Percentiles rank a stretch among this genome's conserved stretches.
Evolutionary conservation across 2,113 vertebrate species (phyloP).

Genomic region (Alligator sinensis): DNA sequence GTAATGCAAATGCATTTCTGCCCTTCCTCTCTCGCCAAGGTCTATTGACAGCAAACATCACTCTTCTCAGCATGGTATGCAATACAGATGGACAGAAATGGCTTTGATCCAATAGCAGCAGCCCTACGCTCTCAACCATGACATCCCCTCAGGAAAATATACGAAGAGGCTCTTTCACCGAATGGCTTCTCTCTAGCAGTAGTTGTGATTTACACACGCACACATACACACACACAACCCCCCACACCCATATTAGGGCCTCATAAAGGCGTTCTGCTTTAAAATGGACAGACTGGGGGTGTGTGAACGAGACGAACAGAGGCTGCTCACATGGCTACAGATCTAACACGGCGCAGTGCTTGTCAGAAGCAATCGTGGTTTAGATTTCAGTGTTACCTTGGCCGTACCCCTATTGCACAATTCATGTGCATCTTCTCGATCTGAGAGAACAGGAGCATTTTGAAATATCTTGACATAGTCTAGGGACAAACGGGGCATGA

Average conservation of each 20-base stretch:
- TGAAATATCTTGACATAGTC: neutral
- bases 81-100: neutral
- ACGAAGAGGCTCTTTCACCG: neutral
- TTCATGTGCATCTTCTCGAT: neutral
- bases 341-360: neutral
- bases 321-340: neutral
- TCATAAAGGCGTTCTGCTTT: neutral
- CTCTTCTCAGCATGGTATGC: neutral
- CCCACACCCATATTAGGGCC: neutral
- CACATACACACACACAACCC: neutral
- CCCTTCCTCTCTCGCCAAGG: neutral
- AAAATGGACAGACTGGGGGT: neutral
- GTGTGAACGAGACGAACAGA: neutral
- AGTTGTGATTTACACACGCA: neutral
- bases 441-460: neutral
- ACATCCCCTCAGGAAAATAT: neutral
- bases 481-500: neutral
- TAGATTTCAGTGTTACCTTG: neutral
- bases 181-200: neutral
- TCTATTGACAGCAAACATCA: neutral
- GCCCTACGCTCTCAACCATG: neutral
- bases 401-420: neutral
- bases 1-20: neutral
- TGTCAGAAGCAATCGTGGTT: neutral
- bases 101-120: neutral